Base-by-base conservation (phyloP, 53 echinoderm and acorn worm genomes). In the Paelopatides confundens region DNA sequence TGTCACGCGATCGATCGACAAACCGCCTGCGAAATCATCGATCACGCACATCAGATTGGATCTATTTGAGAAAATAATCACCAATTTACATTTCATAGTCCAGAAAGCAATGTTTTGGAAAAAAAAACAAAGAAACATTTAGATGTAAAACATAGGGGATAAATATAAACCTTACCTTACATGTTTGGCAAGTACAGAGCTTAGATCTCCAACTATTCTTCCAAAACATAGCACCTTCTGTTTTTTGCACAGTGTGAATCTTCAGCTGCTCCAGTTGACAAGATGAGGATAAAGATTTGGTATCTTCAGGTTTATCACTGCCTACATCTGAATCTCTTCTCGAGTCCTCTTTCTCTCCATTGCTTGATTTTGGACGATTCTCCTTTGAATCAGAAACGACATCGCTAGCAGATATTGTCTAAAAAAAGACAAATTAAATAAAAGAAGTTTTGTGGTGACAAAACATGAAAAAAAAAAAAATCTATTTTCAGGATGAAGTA, bases 191-290 rank as follows among this genome's bases (percentile, higher is more conserved):
- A 10, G 81, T 74, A 90, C 98, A 97, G 18, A 95, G 88, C 68
- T 97, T 97, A 38, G 58, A 77, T 39, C 95, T 90, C 98, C 98
- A 97, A 18, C 94, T 89, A 17, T 50, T 64, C 9, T 92, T 88
- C 98, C 98, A 97, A 67, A 97, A 97, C 8, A 92, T 84, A 0
- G 98, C 92, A 86, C 93, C 92, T 1, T 86, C 64, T 35, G 64
- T 88, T 78, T 52, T 86, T 38, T 85, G 85, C 13, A 97, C 62
- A 43, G 66, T 81, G 36, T 95, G 88, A 30, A 39, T 85, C 40
- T 89, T 87, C 63, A 97, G 82, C 15, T 95, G 88, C 62, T 92
- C 88, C 68, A 97, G 85, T 30, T 79, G 79, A 33, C 79, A 79
- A n/a, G 49, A 21, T 0, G 52, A 47, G 5, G 78, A 49, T 29